Base-by-base conservation (phyloP, 2,797 vertebrate species). In the Phaenicophaeus curvirostris region DNA sequence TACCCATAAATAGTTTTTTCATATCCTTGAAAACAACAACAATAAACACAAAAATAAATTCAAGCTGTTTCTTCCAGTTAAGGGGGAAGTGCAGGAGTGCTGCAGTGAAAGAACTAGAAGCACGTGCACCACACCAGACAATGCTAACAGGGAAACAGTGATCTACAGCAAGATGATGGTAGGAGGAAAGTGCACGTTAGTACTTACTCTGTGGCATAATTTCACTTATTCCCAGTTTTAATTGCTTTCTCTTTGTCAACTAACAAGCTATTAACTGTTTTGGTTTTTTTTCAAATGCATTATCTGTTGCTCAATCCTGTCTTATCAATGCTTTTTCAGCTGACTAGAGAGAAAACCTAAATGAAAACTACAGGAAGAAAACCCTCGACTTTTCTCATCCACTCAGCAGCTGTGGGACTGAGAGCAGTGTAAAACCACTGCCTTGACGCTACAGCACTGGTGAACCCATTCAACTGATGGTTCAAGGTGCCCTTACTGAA, bases 401-500 rank as follows among this genome's bases (percentile, higher is more conserved):
- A 15, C 31, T 65, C 31, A 62, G 13, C 6, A 72, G 13, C 24
- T 11, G 35, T 35, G 30, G 31, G 31, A 61, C 14, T 8, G 1
- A 87, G 72, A 48, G 23, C 25, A 51, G 41, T 0, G 0, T 4
- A 24, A 5, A 37, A 78, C 33, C 0, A 0, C 42, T 39, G 50
- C 46, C 44, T 15, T 55, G 69, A 28, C 0, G 1, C 39, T 35
- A 35, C 23, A 51, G 65, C 4, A 3, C 33, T 18, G 58, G 4
- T 18, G 42, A 83, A 51, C 15, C 33, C 20, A 24, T 8, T 68
- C 25, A 23, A 31, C 10, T 6, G 21, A 30, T 2, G 12, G 63
- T 8, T 67, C 57, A 4, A 0, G 5, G 61, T 15, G 41, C 33
- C 55, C 33, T 8, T 16, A 28, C n/a, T 17, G 72, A 27, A 50